Evolutionary conservation across 2,113 vertebrate species (phyloP), one percentile per base, ranked within the genome.

Genomic region (Harpagus bidentatus): DNA sequence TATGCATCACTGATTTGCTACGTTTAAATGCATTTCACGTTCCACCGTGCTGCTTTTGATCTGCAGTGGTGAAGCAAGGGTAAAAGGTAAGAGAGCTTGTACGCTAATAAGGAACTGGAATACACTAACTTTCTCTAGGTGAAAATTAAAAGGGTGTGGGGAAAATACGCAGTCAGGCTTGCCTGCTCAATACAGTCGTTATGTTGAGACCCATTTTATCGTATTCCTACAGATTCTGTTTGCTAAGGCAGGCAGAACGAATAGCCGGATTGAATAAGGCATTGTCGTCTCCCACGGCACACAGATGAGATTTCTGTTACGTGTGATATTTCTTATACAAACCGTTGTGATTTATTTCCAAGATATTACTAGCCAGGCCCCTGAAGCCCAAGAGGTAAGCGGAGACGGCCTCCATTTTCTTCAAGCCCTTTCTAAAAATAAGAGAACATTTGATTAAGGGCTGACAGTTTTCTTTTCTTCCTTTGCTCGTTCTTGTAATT

Each of bases 391-490:
- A 90, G 56, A 86, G 48, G 83, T 91, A 96, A 90, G 89, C 1
- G 2, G 89, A 90, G 73, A 97, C 76, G 85, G 90, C 36, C 83
- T 95, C 83, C 96, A 91, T 94, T 97, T 95, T 71, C 73, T 96
- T 88, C 74, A 86, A 92, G 91, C 47, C 76, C 38, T 83, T 97
- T 95, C 92, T 96, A 97, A 97, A 98, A 97, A 98, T 95, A 98
- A 29, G 43, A 92, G 97, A 97, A 97, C 94, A 92, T 96, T 95
- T 98, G 98, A 98, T 98, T 97, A 97, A 97, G 95, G 97, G 96
- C 97, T 98, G 97, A 96, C 96, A 97, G 97, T 98, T 97, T 97
- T 97, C 94, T 96, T 98, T 98, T 95, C 96, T 98, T 97, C 93
- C 92, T 96, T 94, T 94, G 82, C 95, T 94, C 48, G 87, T 95